A percentile compares a stretch with the other conserved stretches of the same genome.
Evolutionary conservation across 2,888 invertebrate genomes (phyloP).

Genomic region (Baronia brevicornis): DNA sequence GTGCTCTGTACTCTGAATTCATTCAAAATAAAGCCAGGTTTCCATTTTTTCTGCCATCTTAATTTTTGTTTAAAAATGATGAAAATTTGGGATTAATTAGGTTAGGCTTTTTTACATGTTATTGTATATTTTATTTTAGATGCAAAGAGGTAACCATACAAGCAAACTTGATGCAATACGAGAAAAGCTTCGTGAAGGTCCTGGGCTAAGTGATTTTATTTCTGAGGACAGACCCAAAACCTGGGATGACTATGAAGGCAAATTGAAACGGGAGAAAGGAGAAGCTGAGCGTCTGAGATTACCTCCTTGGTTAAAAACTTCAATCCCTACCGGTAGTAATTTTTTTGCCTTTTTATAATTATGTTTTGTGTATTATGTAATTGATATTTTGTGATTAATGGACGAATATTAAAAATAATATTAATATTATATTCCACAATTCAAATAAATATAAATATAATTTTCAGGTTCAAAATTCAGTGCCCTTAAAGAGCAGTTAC

Average conservation of each 20-base stretch:
- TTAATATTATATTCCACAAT: not conserved
- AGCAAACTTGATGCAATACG: slow-evolving; percentile 75
- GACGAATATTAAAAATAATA: not conserved
- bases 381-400: not conserved
- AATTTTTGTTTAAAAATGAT: too few species aligned
- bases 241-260: slow-evolving; percentile 85
- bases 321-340: slow-evolving; percentile 88
- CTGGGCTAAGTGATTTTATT: slow-evolving; percentile 88
- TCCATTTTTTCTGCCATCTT: too few species aligned
- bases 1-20: too few species aligned
- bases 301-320: slow-evolving; percentile 96
- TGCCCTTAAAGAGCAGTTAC: slow-evolving; percentile 88
- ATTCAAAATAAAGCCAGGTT: too few species aligned
- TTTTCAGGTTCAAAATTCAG: slow-evolving; percentile 81
- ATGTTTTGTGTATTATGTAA: not conserved
- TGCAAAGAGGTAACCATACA: slow-evolving; percentile 50
- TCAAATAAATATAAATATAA: slow-evolving; percentile 3
- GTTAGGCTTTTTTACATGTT: too few species aligned
- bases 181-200: slow-evolving; percentile 83
- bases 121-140: slow-evolving; percentile 21
- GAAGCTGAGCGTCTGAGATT: slow-evolving; percentile 86
- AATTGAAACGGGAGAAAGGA: slow-evolving; percentile 85
- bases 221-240: slow-evolving; percentile 75
- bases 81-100: too few species aligned
- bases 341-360: not conserved